Evolutionary conservation across 2,888 invertebrate genomes (phyloP), one percentile per base, ranked within the genome.

Genomic region (Coremacera marginata): DNA sequence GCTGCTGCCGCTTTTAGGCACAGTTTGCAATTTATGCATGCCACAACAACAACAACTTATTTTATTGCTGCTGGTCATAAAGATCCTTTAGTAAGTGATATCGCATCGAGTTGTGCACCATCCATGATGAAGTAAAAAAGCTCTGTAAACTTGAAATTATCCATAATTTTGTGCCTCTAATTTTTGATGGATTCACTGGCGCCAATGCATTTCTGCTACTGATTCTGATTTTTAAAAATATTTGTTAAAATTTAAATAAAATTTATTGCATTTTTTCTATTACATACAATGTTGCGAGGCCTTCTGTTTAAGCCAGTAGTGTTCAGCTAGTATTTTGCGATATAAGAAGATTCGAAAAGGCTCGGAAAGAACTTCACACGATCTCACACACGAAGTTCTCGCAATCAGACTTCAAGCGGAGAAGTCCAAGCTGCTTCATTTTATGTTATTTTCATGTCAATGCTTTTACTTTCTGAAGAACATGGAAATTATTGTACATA

Each of bases 51-150:
- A 63, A 52, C 27, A 63, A 19, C 51, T 34, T 49, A 51, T 73
- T 73, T 73, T 65, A 73, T 73, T 73, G 73, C 73, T 73, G 52
- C 51, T 57, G 73, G 73, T 52, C 27, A 63, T 73, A 63, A 63
- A 60, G 60, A 71, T 60, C 11, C 3, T 27, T 11, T 51, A 16
- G 14, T 51, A 19, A 55, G 55, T 37, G 19, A 31, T 52, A 70
- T 60, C 31, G 44, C n/a, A 14, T 57, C 22, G 31, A 34, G n/a
- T 52, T 22, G 9, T 52, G 27, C 37, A 67, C 19, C 44, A 49
- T 52, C 37, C 0, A 14, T 31, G 70, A 14, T 60, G 14, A 16
- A 57, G 27, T 44, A 62, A 70, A 62, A 55, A 72, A 49, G 14
- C 16, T 25, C 25, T 27, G 22, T 25, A n/a, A 72, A 72, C n/a